Percentiles rank a stretch among this genome's conserved stretches.
Evolutionary conservation across 2,113 vertebrate genomes (phyloP).

Genomic region (Pionites leucogaster): DNA sequence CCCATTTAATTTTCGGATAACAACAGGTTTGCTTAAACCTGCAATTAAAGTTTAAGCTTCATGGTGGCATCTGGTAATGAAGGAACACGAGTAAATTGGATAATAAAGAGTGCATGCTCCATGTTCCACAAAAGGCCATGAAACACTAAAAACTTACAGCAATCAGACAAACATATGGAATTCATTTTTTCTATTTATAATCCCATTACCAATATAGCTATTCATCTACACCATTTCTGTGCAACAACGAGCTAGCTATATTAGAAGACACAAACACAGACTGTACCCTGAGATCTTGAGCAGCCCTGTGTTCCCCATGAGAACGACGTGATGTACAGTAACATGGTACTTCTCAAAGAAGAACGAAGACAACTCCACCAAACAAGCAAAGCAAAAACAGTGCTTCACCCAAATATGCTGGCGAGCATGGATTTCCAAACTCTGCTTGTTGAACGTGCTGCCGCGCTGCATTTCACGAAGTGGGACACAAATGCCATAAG

Average conservation of each 20-base stretch:
- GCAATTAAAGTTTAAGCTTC: slow-evolving; percentile 18
- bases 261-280: neutral
- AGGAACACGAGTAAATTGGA: neutral
- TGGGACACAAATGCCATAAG: neutral
- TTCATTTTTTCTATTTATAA: slow-evolving; percentile 55
- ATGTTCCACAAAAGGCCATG: neutral
- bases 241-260: neutral
- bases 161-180: slow-evolving; percentile 52
- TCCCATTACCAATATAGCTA: slow-evolving; percentile 5
- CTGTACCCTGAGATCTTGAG: neutral
- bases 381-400: neutral
- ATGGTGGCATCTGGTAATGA: slow-evolving; percentile 1
- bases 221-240: slow-evolving; percentile 40
- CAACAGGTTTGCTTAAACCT: neutral
- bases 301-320: neutral
- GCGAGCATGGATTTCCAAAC: neutral
- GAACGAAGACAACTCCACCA: neutral
- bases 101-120: neutral
- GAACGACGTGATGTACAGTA: neutral
- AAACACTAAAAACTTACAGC: slow-evolving; percentile 5
- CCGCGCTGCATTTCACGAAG: neutral
- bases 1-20: neutral
- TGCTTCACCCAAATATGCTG: rapidly evolving
- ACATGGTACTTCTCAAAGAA: neutral
- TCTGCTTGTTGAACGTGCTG: neutral